These are phyloP conservation scores for Prosapia bicincta DNA, from an alignment of 2,888 invertebrate genomes.

Conservation along the genomic window DNA sequence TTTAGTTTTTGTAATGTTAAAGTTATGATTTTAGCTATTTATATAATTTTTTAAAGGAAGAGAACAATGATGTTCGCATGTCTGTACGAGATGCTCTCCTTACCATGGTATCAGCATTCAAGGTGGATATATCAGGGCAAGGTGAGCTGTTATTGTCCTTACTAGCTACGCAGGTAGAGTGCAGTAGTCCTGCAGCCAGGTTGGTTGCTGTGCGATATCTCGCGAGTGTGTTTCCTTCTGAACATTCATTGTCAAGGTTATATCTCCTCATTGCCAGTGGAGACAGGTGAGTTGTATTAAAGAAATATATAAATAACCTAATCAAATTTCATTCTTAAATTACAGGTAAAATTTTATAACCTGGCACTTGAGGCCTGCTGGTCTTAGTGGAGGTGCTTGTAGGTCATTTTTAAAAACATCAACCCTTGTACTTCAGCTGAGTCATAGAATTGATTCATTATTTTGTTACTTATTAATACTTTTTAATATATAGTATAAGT, in stretches of 20 bases:
- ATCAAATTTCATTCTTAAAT: too few species aligned
- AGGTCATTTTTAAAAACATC: too few species aligned
- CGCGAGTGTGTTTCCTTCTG: conserved; percentile 73
- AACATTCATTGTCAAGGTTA: conserved; percentile 79
- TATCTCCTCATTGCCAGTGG: conserved; percentile 78
- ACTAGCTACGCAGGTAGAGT: conserved; percentile 69
- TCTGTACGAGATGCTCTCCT: conserved; percentile 66
- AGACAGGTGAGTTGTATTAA: conserved; percentile 72
- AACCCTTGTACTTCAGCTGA: too few species aligned
- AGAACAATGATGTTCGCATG: conserved; percentile 53
- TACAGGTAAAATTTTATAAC: too few species aligned
- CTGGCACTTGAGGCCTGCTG: too few species aligned
- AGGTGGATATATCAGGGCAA: conserved; percentile 40
- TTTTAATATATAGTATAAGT: too few species aligned
- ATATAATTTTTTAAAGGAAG: conserved; percentile 35
- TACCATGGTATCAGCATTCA: conserved; percentile 64
- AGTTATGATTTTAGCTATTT: conserved; percentile 7
- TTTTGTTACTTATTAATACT: too few species aligned
- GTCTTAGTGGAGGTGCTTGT: too few species aligned
- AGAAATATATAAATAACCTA: too few species aligned
- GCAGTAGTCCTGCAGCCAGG: conserved; percentile 73
- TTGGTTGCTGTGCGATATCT: conserved; percentile 81
- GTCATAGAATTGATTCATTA: too few species aligned
- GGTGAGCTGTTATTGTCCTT: conserved; percentile 53
- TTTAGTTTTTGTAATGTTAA: not conserved